A percentile compares a stretch with the other conserved stretches of the same genome.
Evolutionary conservation across 2,113 vertebrate species (phyloP).

Genomic region (Rutilus rutilus): DNA sequence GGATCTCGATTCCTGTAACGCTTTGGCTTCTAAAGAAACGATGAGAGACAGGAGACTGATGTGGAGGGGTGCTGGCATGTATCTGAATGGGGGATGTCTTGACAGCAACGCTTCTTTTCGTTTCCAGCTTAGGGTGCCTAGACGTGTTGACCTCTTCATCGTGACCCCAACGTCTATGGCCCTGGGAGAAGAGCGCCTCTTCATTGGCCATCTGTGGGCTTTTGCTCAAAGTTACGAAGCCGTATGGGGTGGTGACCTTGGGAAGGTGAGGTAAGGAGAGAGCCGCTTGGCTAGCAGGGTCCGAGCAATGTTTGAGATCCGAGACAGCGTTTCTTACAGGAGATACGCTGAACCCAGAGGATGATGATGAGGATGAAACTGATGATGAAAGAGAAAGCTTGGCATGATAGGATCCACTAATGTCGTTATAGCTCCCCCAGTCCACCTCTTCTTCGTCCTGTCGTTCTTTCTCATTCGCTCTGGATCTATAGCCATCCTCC

Average conservation of each 20-base stretch:
- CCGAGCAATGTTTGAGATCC: constrained; percentile 65
- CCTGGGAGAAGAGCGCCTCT: constrained; percentile 77
- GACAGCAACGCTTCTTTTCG: constrained; percentile 8
- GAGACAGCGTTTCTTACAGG: constrained; percentile 48
- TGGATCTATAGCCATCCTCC: constrained; percentile 42
- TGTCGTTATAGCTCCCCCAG: background rate
- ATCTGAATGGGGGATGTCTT: constrained; percentile 39
- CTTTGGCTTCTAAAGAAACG: constrained; percentile 36
- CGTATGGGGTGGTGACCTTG: constrained; percentile 73
- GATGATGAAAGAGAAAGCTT: constrained; percentile 41
- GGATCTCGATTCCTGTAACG: constrained; percentile 21
- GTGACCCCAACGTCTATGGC: constrained; percentile 49
- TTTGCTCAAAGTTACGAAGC: constrained; percentile 76
- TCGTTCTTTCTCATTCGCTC: constrained; percentile 41
- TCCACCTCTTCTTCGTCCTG: constrained; percentile 42
- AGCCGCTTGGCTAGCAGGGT: constrained; percentile 64
- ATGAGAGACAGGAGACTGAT: constrained; percentile 39
- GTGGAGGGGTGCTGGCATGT: constrained; percentile 29
- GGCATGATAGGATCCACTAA: constrained; percentile 18
- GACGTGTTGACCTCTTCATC: constrained; percentile 32
- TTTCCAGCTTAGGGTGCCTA: constrained; percentile 26
- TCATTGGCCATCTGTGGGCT: constrained; percentile 79
- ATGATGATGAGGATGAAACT: constrained; percentile 57
- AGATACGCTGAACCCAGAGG: constrained; percentile 5
- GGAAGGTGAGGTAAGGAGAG: constrained; percentile 77